Evolutionary conservation across 1,140 invertebrate genomes (phyloP).

Genomic region (Brachionus rubens): DNA sequence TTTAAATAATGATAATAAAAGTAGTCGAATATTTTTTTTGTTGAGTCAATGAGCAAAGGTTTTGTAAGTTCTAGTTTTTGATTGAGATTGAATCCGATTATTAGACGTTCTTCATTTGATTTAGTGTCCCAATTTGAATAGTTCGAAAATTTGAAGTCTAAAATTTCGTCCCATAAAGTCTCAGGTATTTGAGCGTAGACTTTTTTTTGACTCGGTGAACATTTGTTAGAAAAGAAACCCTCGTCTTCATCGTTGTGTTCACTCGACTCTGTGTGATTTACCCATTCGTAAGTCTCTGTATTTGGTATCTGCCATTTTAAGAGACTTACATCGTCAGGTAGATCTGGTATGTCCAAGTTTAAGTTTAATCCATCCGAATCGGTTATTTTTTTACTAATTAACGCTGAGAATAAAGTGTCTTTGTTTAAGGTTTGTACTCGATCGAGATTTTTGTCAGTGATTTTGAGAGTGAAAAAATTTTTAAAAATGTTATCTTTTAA

Average conservation of each 20-base stretch:
- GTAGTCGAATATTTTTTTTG: background rate
- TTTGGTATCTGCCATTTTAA: conserved; percentile 40
- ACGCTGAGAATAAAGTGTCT: conserved; percentile 12
- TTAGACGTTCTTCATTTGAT: background rate
- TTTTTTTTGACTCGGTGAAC: conserved; percentile 2
- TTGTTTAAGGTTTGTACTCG: background rate
- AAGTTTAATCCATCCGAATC: background rate
- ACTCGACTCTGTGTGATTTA: background rate
- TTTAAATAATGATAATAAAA: conserved; percentile 40
- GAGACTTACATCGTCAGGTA: background rate
- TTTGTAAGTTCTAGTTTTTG: background rate
- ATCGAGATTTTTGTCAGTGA: background rate
- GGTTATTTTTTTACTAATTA: conserved; percentile 4
- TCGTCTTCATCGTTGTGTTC: conserved; percentile 11
- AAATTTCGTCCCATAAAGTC: background rate
- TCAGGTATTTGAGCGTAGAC: background rate
- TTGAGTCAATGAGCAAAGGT: conserved; percentile 16
- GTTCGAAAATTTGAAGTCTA: background rate
- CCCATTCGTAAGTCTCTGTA: background rate
- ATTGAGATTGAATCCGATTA: conserved; percentile 4
- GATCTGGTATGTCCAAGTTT: conserved; percentile 28
- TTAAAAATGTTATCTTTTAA: conserved; percentile 19
- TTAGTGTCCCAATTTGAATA: conserved; percentile 35
- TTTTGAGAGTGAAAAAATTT: background rate
- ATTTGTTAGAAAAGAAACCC: conserved; percentile 16